phyloP scores from a whole-genome alignment of 2,888 invertebrate genomes.

The Elmis aenea region DNA sequence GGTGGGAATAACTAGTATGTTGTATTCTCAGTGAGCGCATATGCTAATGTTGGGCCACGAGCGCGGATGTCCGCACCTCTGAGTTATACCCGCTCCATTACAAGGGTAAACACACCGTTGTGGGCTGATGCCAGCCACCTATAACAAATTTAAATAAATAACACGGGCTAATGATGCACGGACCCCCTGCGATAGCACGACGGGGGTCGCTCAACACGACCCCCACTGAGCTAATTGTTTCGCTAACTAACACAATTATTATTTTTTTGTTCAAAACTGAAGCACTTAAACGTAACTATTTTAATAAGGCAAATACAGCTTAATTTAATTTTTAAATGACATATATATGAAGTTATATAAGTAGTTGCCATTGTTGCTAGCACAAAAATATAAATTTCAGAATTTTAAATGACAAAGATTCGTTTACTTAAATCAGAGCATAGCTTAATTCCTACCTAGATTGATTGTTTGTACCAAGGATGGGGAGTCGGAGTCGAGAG shows the following conservation, averaged over 20 bases:
- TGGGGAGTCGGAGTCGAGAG: too few species aligned
- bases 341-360: too few species aligned
- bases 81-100: slow-evolving; percentile 25
- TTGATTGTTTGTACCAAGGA: too few species aligned
- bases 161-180: slow-evolving; percentile 28
- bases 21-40: slow-evolving; percentile 42
- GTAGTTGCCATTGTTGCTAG: too few species aligned
- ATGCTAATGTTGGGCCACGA: slow-evolving; percentile 35
- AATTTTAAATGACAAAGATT: too few species aligned
- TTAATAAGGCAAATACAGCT: too few species aligned
- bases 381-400: too few species aligned
- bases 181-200: slow-evolving; percentile 21
- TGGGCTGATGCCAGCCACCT: slow-evolving; percentile 24
- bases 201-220: slow-evolving; percentile 33
- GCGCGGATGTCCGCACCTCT: slow-evolving; percentile 29
- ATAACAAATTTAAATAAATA: slow-evolving; percentile 31
- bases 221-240: slow-evolving; percentile 33
- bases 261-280: too few species aligned
- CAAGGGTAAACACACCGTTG: slow-evolving; percentile 27
- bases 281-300: too few species aligned
- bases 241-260: slow-evolving; percentile 36
- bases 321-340: too few species aligned
- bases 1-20: slow-evolving; percentile 45
- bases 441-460: too few species aligned
- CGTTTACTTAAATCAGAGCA: too few species aligned